A percentile compares a stretch with the other conserved stretches of the same genome.
Conservation (phyloP, 2,113 vertebrate genomes). For the Psephotus haematonotus region DNA sequence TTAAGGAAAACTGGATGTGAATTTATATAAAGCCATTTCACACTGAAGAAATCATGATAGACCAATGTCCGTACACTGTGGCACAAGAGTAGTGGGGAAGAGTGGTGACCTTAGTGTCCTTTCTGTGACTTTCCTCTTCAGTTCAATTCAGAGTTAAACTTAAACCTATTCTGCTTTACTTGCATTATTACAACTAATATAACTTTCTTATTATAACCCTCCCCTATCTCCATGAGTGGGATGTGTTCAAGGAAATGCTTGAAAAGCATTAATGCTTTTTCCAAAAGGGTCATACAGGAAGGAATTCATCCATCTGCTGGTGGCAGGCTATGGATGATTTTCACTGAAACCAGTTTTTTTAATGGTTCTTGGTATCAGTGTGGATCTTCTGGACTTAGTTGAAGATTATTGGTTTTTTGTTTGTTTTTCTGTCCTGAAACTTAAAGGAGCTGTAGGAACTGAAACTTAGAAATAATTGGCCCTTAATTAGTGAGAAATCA, state of each 20-base stretch:
- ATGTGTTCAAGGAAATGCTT: neutral
- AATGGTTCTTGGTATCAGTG: neutral
- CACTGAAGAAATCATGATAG: neutral
- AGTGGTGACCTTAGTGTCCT: neutral
- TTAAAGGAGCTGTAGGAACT: neutral
- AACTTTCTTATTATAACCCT: neutral
- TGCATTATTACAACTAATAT: neutral
- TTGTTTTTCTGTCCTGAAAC: neutral
- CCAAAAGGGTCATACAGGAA: neutral
- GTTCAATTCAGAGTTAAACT: neutral
- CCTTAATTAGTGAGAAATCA: neutral
- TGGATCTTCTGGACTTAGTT: neutral
- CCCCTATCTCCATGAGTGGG: neutral
- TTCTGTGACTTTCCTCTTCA: neutral
- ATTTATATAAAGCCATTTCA: neutral
- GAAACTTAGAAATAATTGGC: neutral
- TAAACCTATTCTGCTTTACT: neutral
- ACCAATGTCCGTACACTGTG: neutral
- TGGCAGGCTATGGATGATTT: neutral
- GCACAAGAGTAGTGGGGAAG: neutral
- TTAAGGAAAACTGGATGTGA: neutral
- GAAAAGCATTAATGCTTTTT: neutral
- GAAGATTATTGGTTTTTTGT: neutral
- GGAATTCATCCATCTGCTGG: neutral
- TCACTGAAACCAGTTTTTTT: neutral